These are phyloP conservation scores for Pyrgilauda ruficollis DNA, from an alignment of 2,113 vertebrate species.

Conservation along the genomic window DNA sequence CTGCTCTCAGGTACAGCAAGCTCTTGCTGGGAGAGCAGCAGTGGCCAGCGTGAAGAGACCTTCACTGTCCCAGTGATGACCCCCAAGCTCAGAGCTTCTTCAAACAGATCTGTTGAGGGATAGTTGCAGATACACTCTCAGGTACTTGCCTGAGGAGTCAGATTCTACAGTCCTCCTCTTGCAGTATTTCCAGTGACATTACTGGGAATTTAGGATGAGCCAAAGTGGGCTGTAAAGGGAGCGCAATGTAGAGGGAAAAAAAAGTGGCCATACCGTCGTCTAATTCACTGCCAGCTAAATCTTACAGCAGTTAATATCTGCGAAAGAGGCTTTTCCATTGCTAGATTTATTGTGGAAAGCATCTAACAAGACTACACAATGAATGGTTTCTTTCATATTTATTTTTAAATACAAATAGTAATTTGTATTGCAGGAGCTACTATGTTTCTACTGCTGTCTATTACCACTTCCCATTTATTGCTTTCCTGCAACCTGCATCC, in stretches of 20 bases:
- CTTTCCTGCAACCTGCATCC: background rate
- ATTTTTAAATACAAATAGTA: background rate
- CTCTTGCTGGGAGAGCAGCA: background rate
- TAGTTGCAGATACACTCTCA: background rate
- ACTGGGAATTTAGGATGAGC: background rate
- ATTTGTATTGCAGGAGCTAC: background rate
- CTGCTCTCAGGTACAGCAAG: background rate
- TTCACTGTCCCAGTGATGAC: background rate
- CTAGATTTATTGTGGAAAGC: background rate
- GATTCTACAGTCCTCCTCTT: background rate
- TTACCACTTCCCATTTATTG: background rate
- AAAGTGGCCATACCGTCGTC: background rate
- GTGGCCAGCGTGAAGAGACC: background rate
- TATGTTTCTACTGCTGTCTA: background rate
- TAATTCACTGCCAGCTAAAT: background rate
- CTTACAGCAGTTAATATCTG: background rate
- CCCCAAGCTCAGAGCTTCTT: background rate
- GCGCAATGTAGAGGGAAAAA: background rate
- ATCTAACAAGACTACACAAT: background rate
- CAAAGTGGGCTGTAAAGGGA: background rate
- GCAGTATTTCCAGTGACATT: background rate
- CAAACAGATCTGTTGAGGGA: background rate
- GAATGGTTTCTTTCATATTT: background rate
- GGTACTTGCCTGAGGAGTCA: background rate
- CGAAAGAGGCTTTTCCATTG: background rate